Conservation (phyloP, 2,797 vertebrate species). For the Leptodactylus fallax region DNA sequence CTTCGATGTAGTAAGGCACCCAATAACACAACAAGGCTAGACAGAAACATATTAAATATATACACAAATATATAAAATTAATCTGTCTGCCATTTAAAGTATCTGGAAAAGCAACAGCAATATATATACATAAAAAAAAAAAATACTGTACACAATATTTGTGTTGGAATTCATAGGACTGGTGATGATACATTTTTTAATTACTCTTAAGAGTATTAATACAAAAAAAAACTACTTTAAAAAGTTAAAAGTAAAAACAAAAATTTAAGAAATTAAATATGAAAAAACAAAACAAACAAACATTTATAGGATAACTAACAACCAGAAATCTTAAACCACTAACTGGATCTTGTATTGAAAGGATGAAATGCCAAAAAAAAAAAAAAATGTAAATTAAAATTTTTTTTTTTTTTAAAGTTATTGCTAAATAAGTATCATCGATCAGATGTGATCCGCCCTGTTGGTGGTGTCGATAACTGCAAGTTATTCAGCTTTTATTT, state of each 20-base stretch:
- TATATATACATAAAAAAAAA: background rate
- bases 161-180: background rate
- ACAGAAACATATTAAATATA: background rate
- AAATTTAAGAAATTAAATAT: too few species aligned
- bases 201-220: too few species aligned
- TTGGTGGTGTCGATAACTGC: too few species aligned
- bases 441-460: too few species aligned
- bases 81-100: constrained; percentile 41
- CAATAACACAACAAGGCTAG: background rate
- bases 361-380: background rate
- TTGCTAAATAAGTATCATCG: too few species aligned
- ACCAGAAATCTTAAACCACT: background rate
- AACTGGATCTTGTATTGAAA: background rate
- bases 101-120: constrained; percentile 29
- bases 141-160: background rate
- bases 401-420: too few species aligned
- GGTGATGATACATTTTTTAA: background rate
- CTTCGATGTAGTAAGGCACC: constrained; percentile 32
- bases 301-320: too few species aligned
- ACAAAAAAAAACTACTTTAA: too few species aligned
- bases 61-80: constrained; percentile 48
- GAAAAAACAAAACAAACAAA: too few species aligned
- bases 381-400: background rate
- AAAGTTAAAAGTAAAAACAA: too few species aligned
- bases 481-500: too few species aligned